Evolutionary conservation across 1,140 invertebrate species (phyloP).

Genomic region (Cotesia glomerata): DNA sequence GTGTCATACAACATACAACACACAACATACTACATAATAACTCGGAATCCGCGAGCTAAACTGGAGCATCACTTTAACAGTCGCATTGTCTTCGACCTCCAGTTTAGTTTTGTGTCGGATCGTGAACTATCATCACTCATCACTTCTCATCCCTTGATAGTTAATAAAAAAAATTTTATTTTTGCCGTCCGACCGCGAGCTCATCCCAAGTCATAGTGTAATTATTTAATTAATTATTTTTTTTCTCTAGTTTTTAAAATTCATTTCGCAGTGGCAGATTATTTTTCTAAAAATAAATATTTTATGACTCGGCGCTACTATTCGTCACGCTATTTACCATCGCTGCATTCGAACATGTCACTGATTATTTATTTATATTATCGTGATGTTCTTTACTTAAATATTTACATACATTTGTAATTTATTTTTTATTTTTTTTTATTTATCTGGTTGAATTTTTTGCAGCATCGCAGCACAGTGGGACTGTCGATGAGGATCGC

Average conservation of each 20-base stretch:
- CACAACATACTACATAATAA: conserved; percentile 33
- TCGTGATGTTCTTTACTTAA: too few relatives aligned
- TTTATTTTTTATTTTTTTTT: not conserved
- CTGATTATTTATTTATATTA: too few relatives aligned
- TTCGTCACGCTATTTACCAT: too few relatives aligned
- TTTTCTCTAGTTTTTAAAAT: too few relatives aligned
- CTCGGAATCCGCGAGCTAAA: conserved; percentile 33
- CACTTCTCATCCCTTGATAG: not conserved
- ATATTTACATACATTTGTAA: not conserved
- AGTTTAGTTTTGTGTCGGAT: conserved; percentile 50
- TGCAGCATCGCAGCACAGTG: conserved; percentile 72
- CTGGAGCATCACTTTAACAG: conserved; percentile 55
- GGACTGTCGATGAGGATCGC: conserved; percentile 68
- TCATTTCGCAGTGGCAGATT: too few relatives aligned
- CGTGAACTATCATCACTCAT: conserved; percentile 31
- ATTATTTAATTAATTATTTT: too few relatives aligned
- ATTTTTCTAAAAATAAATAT: too few relatives aligned
- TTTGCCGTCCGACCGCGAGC: not conserved
- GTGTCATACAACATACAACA: conserved; percentile 35
- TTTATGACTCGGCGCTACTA: too few relatives aligned
- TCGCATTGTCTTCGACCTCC: conserved; percentile 45
- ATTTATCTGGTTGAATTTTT: conserved; percentile 31
- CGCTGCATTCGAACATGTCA: too few relatives aligned
- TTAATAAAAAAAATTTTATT: not conserved
- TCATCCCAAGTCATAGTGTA: too few relatives aligned